Percentiles rank a stretch among this genome's conserved stretches.
These are phyloP conservation scores for Ranitomeya imitator DNA, from an alignment of 2,113 vertebrate species.

Conservation along the genomic window DNA sequence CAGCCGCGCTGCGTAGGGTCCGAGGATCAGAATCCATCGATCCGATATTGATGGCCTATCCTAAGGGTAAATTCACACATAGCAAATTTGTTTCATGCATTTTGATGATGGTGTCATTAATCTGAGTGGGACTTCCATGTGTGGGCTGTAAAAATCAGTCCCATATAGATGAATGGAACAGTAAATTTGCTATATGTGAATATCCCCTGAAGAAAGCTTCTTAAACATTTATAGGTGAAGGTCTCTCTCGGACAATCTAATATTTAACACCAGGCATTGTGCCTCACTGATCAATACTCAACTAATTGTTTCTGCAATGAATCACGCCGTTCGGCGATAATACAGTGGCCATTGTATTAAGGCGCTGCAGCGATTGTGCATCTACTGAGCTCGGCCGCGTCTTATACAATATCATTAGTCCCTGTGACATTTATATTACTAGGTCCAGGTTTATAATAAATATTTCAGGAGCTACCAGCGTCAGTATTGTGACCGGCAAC, in stretches of 20 bases:
- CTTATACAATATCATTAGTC: conserved; percentile 1
- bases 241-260: not conserved
- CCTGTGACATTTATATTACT: conserved; percentile 34
- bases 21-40: too few relatives aligned
- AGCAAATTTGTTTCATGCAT: too few relatives aligned
- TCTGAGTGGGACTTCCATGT: too few relatives aligned
- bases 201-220: not conserved
- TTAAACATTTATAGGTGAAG: not conserved
- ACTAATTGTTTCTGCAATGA: not conserved
- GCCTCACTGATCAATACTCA: not conserved
- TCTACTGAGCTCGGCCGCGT: not conserved
- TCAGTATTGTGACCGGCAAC: not conserved
- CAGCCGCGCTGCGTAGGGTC: too few relatives aligned
- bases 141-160: too few relatives aligned
- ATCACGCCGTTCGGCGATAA: not conserved
- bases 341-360: not conserved
- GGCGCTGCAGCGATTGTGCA: not conserved
- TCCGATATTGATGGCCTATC: too few relatives aligned
- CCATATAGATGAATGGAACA: too few relatives aligned
- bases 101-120: too few relatives aligned
- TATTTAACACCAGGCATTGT: not conserved
- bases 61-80: too few relatives aligned
- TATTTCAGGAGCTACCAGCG: not conserved
- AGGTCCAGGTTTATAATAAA: conserved; percentile 23
- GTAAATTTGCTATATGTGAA: too few relatives aligned